Conservation (phyloP, 2,113 vertebrate genomes). For the Dipodomys stephensi region DNA sequence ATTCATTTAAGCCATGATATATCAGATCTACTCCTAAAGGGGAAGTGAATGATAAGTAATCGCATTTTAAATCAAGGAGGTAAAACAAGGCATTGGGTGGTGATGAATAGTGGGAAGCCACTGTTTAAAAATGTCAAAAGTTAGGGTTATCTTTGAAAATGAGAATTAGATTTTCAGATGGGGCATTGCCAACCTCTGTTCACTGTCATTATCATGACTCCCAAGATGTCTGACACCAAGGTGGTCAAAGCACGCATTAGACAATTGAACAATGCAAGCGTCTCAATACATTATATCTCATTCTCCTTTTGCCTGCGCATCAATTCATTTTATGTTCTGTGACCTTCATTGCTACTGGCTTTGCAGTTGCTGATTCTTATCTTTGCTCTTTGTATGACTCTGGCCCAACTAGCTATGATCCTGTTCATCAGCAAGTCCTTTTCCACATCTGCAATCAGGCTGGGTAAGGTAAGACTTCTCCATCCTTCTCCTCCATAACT, state of each 20-base stretch:
- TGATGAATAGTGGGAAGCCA: background rate
- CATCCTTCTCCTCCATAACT: background rate
- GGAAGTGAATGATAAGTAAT: background rate
- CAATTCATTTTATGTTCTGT: background rate
- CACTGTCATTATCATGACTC: background rate
- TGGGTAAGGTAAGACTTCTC: background rate
- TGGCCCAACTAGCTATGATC: background rate
- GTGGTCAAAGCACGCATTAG: background rate
- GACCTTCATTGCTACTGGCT: background rate
- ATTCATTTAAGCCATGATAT: background rate
- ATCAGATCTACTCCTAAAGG: background rate
- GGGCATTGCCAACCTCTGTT: background rate
- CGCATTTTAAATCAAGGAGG: background rate
- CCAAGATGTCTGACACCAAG: background rate
- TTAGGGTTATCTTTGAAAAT: background rate
- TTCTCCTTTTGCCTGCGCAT: background rate
- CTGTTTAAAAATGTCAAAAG: background rate
- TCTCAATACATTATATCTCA: fast-evolving
- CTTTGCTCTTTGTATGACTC: background rate
- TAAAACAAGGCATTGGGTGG: background rate
- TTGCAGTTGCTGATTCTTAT: background rate
- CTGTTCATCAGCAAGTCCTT: background rate
- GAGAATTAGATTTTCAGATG: background rate
- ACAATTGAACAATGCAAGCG: background rate
- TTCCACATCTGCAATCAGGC: background rate